Evolutionary conservation across 2,113 vertebrate species (phyloP).

Genomic region (Isurus oxyrinchus): DNA sequence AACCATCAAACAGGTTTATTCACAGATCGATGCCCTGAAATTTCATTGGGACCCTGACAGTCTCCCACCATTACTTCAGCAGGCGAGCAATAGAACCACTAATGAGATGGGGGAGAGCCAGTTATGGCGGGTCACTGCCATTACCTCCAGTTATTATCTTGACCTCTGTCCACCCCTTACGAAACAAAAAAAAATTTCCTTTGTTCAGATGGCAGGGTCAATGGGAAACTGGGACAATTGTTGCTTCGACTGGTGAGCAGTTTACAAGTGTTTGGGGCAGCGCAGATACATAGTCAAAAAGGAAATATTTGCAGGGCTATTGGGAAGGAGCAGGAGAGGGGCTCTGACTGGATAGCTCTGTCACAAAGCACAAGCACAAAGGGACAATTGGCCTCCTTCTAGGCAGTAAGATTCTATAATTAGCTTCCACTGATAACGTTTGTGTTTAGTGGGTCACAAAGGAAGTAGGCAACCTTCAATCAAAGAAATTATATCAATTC

Average conservation of each 20-base stretch:
- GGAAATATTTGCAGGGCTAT: neutral
- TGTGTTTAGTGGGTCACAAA: neutral
- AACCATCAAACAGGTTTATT: no score
- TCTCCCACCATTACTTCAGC: no score
- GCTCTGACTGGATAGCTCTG: neutral
- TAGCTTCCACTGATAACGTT: neutral
- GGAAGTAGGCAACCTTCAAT: neutral
- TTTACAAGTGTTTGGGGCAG: neutral
- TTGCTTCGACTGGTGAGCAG: neutral
- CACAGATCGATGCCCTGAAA: no score
- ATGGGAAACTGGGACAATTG: neutral
- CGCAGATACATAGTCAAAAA: neutral
- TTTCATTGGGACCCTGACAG: neutral
- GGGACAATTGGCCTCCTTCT: neutral
- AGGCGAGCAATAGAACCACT: neutral
- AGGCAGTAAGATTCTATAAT: neutral
- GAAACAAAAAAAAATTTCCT: neutral
- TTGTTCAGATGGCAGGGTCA: neutral
- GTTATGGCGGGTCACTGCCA: neutral
- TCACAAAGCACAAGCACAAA: neutral
- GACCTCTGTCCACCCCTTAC: neutral
- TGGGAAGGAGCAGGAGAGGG: neutral
- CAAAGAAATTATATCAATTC: neutral
- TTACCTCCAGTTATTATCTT: neutral
- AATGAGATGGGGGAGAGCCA: neutral